Percentiles rank a stretch among this genome's conserved stretches.
Conservation (phyloP, 1,140 invertebrate genomes). For the Zaprionus capensis region DNA sequence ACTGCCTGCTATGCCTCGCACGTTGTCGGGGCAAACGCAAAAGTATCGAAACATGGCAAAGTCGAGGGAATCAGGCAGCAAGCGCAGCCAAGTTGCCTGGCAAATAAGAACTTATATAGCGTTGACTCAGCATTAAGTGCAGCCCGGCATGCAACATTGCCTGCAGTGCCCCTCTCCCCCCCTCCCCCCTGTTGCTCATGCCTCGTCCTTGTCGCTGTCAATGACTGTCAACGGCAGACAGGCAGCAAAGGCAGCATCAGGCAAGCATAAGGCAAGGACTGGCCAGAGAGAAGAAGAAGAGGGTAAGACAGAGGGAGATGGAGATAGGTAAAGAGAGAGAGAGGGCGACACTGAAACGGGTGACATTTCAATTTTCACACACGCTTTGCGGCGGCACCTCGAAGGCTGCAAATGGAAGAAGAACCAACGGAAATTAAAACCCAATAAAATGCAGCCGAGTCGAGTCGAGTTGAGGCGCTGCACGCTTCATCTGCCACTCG, state of each 20-base stretch:
- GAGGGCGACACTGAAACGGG: slow-evolving; percentile 16
- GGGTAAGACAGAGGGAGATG: neutral
- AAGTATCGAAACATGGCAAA: slow-evolving; percentile 46
- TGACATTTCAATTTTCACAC: slow-evolving; percentile 82
- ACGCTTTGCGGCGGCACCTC: slow-evolving; percentile 56
- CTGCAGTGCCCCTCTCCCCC: slow-evolving; percentile 49
- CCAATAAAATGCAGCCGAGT: slow-evolving; percentile 53
- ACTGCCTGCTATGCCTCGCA: slow-evolving; percentile 27
- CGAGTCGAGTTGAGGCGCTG: neutral
- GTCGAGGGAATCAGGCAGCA: neutral
- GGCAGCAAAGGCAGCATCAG: slow-evolving; percentile 68
- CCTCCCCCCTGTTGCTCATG: slow-evolving; percentile 3
- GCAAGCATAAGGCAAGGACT: slow-evolving; percentile 37
- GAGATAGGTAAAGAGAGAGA: neutral
- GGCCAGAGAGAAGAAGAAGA: neutral
- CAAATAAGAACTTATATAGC: slow-evolving; percentile 75
- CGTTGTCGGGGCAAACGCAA: slow-evolving; percentile 18
- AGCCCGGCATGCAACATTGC: slow-evolving; percentile 74
- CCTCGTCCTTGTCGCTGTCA: slow-evolving; percentile 55
- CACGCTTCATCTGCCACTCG: neutral
- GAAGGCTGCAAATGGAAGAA: slow-evolving; percentile 57
- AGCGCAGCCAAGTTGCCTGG: slow-evolving; percentile 44
- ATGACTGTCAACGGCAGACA: slow-evolving; percentile 78
- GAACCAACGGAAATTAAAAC: slow-evolving; percentile 71
- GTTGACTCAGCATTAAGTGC: slow-evolving; percentile 78